A percentile compares a stretch with the other conserved stretches of the same genome.
Conservation (phyloP, 2,113 vertebrate genomes). For the Zosterops borbonicus region DNA sequence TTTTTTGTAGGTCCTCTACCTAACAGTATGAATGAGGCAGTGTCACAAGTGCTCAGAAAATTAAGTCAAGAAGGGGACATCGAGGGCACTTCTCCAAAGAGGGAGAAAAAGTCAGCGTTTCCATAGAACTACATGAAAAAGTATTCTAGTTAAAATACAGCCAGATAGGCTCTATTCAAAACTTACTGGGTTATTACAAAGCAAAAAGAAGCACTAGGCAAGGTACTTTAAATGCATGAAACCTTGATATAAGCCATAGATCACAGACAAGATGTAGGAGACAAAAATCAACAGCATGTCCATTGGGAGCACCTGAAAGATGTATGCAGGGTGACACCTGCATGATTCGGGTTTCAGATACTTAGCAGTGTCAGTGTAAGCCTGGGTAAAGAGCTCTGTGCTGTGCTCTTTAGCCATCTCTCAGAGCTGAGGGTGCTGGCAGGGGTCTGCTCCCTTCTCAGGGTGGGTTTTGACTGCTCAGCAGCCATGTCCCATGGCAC, state of each 20-base stretch:
- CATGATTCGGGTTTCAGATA: neutral
- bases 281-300: neutral
- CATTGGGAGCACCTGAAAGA: neutral
- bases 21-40: neutral
- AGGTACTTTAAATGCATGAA: conserved; percentile 24
- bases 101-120: neutral
- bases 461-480: neutral
- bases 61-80: neutral
- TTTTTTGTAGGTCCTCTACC: neutral
- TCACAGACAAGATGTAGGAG: neutral
- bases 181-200: neutral
- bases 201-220: neutral
- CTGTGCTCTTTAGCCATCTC: neutral
- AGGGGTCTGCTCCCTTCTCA: neutral
- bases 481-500: rapidly evolving
- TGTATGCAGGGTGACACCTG: neutral
- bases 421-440: neutral
- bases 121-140: neutral
- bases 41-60: neutral
- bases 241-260: neutral
- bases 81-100: neutral
- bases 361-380: neutral
- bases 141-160: neutral
- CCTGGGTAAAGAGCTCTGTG: neutral
- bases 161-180: neutral